phyloP scores from a whole-genome alignment of 2,113 vertebrate genomes.

The Mustela nigripes region DNA sequence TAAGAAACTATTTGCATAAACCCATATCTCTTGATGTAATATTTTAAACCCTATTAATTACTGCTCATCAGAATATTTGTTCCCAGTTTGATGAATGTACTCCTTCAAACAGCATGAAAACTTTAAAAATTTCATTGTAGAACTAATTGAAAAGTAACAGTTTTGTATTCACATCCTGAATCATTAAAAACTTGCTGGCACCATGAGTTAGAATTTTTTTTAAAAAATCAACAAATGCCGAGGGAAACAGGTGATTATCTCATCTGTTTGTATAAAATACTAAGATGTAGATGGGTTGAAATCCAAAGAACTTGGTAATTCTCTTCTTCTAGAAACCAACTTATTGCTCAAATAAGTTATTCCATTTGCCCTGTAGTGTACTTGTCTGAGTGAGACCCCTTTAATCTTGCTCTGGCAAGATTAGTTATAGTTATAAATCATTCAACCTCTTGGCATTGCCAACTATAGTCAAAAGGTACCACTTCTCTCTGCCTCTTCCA shows the following conservation, averaged over 20 bases:
- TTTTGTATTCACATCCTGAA: conserved; percentile 29
- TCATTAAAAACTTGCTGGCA: conserved; percentile 43
- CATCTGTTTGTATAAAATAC: conserved; percentile 61
- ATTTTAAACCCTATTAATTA: conserved; percentile 57
- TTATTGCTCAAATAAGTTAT: not conserved
- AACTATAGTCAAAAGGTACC: not conserved
- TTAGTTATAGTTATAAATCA: conserved; percentile 65
- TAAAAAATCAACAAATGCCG: not conserved
- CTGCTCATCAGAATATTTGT: not conserved
- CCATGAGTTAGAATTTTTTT: not conserved
- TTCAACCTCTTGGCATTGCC: not conserved
- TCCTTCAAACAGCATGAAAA: conserved; percentile 49
- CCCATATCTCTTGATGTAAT: not conserved
- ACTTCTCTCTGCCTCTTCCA: not conserved
- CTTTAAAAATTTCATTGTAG: not conserved
- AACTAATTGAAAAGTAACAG: conserved; percentile 11
- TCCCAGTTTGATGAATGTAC: conserved; percentile 19
- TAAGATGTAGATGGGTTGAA: not conserved
- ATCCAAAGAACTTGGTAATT: conserved; percentile 49
- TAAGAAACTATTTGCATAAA: conserved; percentile 38
- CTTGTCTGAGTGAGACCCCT: not conserved
- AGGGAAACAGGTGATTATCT: conserved; percentile 55
- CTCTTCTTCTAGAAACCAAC: conserved; percentile 45
- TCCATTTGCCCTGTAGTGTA: not conserved
- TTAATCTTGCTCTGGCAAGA: conserved; percentile 55